phyloP scores from a whole-genome alignment of 2,888 invertebrate species.

The Phalera bucephala region DNA sequence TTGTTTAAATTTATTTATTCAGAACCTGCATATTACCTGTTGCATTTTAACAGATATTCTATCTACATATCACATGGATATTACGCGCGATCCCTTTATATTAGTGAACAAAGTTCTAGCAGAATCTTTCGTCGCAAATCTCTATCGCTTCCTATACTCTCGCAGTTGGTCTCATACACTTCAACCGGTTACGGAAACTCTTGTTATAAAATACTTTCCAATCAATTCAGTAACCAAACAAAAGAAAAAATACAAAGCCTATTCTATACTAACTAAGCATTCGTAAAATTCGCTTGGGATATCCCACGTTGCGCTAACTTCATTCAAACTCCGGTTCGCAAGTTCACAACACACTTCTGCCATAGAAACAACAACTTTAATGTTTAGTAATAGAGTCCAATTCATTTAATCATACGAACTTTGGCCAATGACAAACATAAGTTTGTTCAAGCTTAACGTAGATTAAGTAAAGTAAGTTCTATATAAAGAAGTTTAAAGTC shows the following conservation, averaged over 20 bases:
- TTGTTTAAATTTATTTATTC: not conserved
- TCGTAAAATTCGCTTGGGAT: slow-evolving; percentile 58
- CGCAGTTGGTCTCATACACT: no score
- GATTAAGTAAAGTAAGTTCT: slow-evolving; percentile 26
- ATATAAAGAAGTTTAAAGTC: slow-evolving; percentile 9
- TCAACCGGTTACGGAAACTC: no score
- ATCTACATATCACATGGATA: no score
- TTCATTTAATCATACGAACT: slow-evolving; percentile 21
- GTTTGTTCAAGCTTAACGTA: slow-evolving; percentile 19
- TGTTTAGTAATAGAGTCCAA: slow-evolving; percentile 14
- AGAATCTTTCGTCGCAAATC: no score
- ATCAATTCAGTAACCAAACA: no score
- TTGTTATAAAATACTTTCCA: no score
- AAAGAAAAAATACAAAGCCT: slow-evolving; percentile 34
- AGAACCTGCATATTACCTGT: not conserved
- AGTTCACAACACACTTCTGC: slow-evolving; percentile 16
- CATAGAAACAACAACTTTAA: slow-evolving; percentile 36
- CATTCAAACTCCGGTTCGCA: slow-evolving; percentile 56
- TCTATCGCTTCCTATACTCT: no score
- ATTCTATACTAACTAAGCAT: slow-evolving; percentile 41
- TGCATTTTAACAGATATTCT: not conserved
- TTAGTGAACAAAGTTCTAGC: no score
- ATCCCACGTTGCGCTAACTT: slow-evolving; percentile 75
- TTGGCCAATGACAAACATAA: slow-evolving; percentile 24
- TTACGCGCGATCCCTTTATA: no score